Percentiles rank a stretch among this genome's conserved stretches.
Evolutionary conservation across 53 echinoderm and acorn worm species (phyloP).

Genomic region (Echinometra lucunter): DNA sequence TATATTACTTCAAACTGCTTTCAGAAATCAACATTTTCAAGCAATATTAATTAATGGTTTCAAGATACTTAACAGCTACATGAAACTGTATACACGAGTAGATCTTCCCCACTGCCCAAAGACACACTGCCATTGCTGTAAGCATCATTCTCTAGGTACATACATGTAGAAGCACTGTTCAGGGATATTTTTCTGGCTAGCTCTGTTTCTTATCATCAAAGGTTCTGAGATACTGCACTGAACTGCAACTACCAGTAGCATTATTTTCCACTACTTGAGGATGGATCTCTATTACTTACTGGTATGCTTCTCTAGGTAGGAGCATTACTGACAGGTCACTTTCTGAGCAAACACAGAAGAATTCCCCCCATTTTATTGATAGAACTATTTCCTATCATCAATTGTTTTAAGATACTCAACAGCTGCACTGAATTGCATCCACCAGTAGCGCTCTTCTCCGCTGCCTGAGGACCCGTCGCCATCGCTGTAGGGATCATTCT

Average conservation of each 20-base stretch:
- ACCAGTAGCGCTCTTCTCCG: slow-evolving; percentile 97
- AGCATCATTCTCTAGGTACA: slow-evolving; percentile 79
- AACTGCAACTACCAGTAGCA: too few species aligned
- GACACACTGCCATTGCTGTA: slow-evolving; percentile 70
- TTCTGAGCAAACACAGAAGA: background rate
- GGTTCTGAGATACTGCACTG: too few species aligned
- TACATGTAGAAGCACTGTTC: too few species aligned
- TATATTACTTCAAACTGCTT: background rate
- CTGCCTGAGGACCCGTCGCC: slow-evolving; percentile 70
- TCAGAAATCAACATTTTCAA: background rate
- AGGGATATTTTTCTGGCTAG: too few species aligned
- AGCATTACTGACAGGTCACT: background rate
- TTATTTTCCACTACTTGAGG: too few species aligned
- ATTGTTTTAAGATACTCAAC: slow-evolving; percentile 94
- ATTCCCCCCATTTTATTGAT: too few species aligned
- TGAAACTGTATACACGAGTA: slow-evolving; percentile 95
- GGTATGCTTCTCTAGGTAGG: slow-evolving; percentile 67
- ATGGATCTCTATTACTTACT: too few species aligned
- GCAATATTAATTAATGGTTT: slow-evolving; percentile 84
- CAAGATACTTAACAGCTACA: slow-evolving; percentile 52
- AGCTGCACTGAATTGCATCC: slow-evolving; percentile 97
- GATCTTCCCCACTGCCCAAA: slow-evolving; percentile 79
- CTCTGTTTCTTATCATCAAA: too few species aligned
- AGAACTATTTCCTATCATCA: slow-evolving; percentile 83
- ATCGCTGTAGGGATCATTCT: slow-evolving; percentile 75